Conservation (phyloP, 2,888 invertebrate genomes). For the Nymphalis c-album region DNA sequence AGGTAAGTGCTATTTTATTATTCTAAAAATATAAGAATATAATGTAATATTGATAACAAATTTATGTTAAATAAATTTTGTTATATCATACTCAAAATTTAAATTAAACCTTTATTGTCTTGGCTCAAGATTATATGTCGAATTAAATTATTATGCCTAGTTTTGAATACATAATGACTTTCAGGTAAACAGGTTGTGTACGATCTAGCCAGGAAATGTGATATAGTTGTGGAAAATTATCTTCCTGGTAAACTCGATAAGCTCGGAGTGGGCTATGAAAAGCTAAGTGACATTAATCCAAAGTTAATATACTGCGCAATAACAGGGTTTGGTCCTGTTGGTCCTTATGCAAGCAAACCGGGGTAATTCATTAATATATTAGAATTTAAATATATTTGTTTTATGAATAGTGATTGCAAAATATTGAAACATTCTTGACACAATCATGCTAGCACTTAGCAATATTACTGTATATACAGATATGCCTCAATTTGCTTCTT, state of each 20-base stretch:
- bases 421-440: too few relatives aligned
- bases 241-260: conserved; percentile 92
- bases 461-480: too few relatives aligned
- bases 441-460: too few relatives aligned
- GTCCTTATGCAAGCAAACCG: conserved; percentile 92
- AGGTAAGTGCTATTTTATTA: conserved; percentile 69
- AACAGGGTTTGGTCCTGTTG: conserved; percentile 93
- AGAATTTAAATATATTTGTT: too few relatives aligned
- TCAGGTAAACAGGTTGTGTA: conserved; percentile 82
- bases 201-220: conserved; percentile 88
- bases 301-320: conserved; percentile 95
- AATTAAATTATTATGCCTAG: background rate
- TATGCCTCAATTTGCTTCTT: too few relatives aligned
- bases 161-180: conserved; percentile 40
- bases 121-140: too few relatives aligned
- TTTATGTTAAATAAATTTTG: background rate
- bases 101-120: too few relatives aligned
- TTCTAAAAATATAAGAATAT: too few relatives aligned
- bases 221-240: conserved; percentile 96
- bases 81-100: background rate
- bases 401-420: too few relatives aligned
- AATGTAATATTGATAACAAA: too few relatives aligned
- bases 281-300: conserved; percentile 86
- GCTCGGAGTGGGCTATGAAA: conserved; percentile 90
- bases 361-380: conserved; percentile 73